Percentiles rank a stretch among this genome's conserved stretches.
These are phyloP conservation scores for Monopis laevigella DNA, from an alignment of 2,888 invertebrate genomes.

Conservation along the genomic window DNA sequence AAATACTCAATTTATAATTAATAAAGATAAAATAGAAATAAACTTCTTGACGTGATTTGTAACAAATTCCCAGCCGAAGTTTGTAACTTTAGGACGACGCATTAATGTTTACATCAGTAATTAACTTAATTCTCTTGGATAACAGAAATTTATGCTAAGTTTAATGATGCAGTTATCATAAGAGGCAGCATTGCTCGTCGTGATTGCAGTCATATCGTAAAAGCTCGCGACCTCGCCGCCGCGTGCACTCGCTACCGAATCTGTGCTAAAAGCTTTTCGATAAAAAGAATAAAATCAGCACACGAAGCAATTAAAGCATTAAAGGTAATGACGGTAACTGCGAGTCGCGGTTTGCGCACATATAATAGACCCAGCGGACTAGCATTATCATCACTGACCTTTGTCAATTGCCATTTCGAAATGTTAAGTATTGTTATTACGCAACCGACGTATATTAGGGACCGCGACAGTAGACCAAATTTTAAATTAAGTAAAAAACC, in stretches of 20 bases:
- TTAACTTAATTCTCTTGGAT: constrained; percentile 1
- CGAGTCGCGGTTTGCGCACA: not conserved
- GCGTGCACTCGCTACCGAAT: constrained; percentile 7
- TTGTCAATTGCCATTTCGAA: constrained; percentile 39
- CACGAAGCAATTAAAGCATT: constrained; percentile 38
- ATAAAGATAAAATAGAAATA: too few species aligned
- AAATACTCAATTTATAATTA: too few species aligned
- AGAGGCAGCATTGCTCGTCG: constrained; percentile 4
- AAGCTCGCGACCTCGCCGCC: constrained; percentile 2
- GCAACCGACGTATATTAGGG: too few species aligned
- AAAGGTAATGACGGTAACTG: constrained; percentile 2
- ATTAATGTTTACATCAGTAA: constrained; percentile 3
- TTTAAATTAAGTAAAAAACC: too few species aligned
- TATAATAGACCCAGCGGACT: not conserved
- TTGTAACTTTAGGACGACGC: not conserved
- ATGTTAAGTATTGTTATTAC: constrained; percentile 21
- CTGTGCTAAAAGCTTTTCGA: constrained; percentile 45
- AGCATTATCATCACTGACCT: constrained; percentile 30
- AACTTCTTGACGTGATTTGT: too few species aligned
- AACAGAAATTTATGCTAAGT: constrained; percentile 9
- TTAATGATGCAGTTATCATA: constrained; percentile 8
- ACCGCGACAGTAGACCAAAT: too few species aligned
- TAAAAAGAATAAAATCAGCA: constrained; percentile 31
- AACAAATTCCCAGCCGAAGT: too few species aligned
- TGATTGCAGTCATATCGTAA: constrained; percentile 12